These are phyloP conservation scores for Polia nebulosa DNA, from an alignment of 2,888 invertebrate species.

Conservation along the genomic window DNA sequence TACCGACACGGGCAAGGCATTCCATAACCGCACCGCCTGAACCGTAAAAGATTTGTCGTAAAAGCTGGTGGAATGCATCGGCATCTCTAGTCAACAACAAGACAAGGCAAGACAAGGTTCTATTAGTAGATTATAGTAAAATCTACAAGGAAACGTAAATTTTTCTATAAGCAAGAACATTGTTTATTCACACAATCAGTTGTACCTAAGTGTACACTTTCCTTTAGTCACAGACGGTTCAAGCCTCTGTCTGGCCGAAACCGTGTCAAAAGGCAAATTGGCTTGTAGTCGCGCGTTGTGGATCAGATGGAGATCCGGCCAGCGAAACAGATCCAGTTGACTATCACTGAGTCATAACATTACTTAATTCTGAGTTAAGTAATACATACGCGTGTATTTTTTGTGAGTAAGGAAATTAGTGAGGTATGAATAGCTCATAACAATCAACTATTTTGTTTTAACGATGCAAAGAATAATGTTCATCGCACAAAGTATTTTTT, in stretches of 20 bases:
- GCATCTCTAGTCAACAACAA: too few relatives aligned
- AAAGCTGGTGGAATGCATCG: too few relatives aligned
- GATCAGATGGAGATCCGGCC: constrained; percentile 29
- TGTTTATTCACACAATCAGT: background rate
- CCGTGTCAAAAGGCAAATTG: constrained; percentile 42
- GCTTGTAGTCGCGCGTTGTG: constrained; percentile 1
- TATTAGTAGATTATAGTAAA: background rate
- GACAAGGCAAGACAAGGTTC: background rate
- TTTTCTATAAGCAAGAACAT: background rate
- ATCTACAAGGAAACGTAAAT: background rate
- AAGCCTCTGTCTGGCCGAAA: constrained; percentile 20
- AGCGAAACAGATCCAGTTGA: constrained; percentile 1
- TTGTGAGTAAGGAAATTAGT: constrained; percentile 8
- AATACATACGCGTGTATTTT: constrained; percentile 23
- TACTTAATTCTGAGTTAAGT: constrained; percentile 38
- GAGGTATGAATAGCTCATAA: background rate
- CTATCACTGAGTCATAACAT: constrained; percentile 28
- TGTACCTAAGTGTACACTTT: constrained; percentile 24
- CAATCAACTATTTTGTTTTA: constrained; percentile 1
- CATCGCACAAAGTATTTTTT: background rate
- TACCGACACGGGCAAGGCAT: too few relatives aligned
- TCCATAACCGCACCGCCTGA: too few relatives aligned
- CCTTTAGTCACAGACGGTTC: constrained; percentile 23
- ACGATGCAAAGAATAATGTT: background rate
- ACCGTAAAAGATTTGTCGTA: too few relatives aligned